These are phyloP conservation scores for Axis porcinus DNA, from an alignment of 2,113 vertebrate genomes.

Conservation along the genomic window DNA sequence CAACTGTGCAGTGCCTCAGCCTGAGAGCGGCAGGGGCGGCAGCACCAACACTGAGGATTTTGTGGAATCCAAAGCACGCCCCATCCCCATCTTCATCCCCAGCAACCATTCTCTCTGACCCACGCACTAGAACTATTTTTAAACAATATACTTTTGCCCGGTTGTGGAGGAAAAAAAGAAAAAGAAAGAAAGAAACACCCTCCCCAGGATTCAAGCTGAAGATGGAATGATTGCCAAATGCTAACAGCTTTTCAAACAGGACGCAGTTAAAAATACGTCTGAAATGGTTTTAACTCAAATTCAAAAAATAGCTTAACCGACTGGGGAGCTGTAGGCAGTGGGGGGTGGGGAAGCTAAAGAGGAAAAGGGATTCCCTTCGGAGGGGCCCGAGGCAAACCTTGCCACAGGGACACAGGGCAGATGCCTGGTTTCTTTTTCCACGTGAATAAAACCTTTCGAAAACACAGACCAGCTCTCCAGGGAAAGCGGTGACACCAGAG, in stretches of 20 bases:
- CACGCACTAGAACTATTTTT: conserved; percentile 69
- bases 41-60: neutral
- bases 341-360: conserved; percentile 38
- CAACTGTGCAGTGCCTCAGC: neutral
- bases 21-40: neutral
- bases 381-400: neutral
- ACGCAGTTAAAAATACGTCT: conserved; percentile 71
- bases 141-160: conserved; percentile 56
- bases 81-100: neutral
- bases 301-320: conserved; percentile 71
- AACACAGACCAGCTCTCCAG: neutral
- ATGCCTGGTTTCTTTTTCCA: neutral
- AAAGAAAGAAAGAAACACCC: neutral
- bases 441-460: conserved; percentile 2
- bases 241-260: conserved; percentile 74
- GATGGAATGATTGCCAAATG: conserved; percentile 75
- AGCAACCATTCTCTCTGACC: conserved; percentile 38
- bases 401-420: neutral
- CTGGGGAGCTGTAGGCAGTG: conserved; percentile 41
- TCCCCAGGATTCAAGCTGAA: conserved; percentile 65
- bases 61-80: neutral
- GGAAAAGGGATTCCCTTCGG: conserved; percentile 53
- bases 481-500: neutral
- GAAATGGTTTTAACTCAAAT: conserved; percentile 66
- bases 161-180: neutral